These are phyloP conservation scores for human DNA, from an alignment of 2,113 vertebrate species.

Conservation along the genomic window DNA sequence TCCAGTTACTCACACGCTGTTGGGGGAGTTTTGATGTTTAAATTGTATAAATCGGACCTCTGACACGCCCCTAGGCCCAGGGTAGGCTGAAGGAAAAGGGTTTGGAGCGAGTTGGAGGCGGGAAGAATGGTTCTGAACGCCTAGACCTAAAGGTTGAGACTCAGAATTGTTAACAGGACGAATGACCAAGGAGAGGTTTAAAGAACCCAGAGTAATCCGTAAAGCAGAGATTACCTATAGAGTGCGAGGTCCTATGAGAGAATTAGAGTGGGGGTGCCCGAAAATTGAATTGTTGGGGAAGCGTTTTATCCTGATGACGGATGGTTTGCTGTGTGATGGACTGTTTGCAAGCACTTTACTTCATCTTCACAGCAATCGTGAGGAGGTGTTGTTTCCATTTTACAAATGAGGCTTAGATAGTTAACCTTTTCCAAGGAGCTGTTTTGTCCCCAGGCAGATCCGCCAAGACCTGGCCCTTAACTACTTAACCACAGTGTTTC, in stretches of 20 bases:
- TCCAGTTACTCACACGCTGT: neutral
- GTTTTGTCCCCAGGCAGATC: neutral
- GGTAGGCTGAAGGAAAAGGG: neutral
- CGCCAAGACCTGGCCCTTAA: neutral
- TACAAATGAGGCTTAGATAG: neutral
- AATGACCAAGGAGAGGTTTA: neutral
- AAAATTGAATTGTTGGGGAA: neutral
- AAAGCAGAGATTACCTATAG: neutral
- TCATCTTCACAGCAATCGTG: neutral
- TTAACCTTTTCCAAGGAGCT: neutral
- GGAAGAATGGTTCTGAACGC: neutral
- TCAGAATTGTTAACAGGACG: neutral
- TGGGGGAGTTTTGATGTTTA: neutral
- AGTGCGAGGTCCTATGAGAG: neutral
- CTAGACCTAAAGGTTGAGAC: neutral
- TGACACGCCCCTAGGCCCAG: neutral
- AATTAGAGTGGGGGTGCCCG: neutral
- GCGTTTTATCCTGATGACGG: neutral
- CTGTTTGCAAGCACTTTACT: neutral
- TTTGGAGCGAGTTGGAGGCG: neutral
- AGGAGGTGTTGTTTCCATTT: neutral
- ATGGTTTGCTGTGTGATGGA: neutral
- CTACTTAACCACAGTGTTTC: neutral
- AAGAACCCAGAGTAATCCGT: neutral
- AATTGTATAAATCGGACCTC: neutral